These are phyloP conservation scores for Bradypodion ventrale DNA, from an alignment of 2,797 vertebrate genomes.

Conservation along the genomic window DNA sequence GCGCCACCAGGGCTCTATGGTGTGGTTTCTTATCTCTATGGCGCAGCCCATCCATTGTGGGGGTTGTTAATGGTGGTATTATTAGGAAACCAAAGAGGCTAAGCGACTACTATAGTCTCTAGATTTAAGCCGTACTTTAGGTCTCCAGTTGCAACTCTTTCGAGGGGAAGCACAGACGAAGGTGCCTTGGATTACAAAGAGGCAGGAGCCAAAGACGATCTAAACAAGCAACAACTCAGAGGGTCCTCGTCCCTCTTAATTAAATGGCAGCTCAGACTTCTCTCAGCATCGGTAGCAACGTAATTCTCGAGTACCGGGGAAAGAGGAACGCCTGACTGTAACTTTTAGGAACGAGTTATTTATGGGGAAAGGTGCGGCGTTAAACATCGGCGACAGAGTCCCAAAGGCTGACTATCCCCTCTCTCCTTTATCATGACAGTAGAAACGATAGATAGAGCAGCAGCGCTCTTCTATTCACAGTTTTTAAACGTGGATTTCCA, in stretches of 20 bases:
- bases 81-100: background rate
- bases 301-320: background rate
- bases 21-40: background rate
- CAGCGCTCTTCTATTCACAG: too few species aligned
- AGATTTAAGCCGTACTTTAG: background rate
- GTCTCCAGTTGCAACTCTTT: background rate
- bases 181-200: background rate
- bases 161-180: background rate
- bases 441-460: background rate
- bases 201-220: background rate
- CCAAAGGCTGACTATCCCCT: background rate
- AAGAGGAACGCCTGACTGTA: background rate
- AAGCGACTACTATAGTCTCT: too few species aligned
- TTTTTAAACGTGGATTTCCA: background rate
- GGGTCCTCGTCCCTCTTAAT: background rate
- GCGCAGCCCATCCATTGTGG: background rate
- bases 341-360: too few species aligned
- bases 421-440: background rate
- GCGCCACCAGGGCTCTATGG: too few species aligned
- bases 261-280: background rate
- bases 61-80: background rate
- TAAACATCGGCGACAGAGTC: background rate
- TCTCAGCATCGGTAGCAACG: background rate
- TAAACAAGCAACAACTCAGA: background rate
- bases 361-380: background rate